Conservation (phyloP, 30 jellyfish, hydroid and myxozoan genomes). For the Aurelia sp. region DNA sequence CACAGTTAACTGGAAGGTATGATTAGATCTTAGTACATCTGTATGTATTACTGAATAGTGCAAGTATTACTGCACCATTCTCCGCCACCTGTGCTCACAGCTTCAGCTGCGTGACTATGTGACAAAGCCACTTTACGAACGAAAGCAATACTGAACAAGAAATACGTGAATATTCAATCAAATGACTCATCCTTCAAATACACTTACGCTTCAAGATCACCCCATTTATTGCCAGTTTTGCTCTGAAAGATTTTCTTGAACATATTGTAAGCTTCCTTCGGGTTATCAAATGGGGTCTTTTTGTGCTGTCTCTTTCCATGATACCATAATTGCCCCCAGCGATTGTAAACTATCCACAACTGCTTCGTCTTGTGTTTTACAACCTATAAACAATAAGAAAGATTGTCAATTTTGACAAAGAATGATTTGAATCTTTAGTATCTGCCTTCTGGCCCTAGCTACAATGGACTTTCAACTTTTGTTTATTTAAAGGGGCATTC, state of each 20-base stretch:
- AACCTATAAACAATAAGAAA: conserved; percentile 26
- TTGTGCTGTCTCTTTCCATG: conserved; percentile 63
- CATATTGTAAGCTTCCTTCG: conserved; percentile 65
- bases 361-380: conserved; percentile 62
- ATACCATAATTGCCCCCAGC: conserved; percentile 72
- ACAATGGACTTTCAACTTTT: no score
- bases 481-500: no score
- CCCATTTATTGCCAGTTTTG: conserved; percentile 84
- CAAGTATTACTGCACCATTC: no score
- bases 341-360: conserved; percentile 69
- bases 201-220: conserved; percentile 16
- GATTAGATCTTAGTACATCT: no score
- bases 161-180: no score
- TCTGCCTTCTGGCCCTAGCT: neutral
- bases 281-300: conserved; percentile 70
- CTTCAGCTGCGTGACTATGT: no score
- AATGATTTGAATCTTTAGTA: neutral
- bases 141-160: no score
- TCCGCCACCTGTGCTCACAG: no score
- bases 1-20: no score
- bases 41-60: no score
- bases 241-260: conserved; percentile 67
- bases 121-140: no score
- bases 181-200: neutral
- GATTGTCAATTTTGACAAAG: neutral